phyloP scores from a whole-genome alignment of 2,113 vertebrate species.

The Seriola aureovittata region DNA sequence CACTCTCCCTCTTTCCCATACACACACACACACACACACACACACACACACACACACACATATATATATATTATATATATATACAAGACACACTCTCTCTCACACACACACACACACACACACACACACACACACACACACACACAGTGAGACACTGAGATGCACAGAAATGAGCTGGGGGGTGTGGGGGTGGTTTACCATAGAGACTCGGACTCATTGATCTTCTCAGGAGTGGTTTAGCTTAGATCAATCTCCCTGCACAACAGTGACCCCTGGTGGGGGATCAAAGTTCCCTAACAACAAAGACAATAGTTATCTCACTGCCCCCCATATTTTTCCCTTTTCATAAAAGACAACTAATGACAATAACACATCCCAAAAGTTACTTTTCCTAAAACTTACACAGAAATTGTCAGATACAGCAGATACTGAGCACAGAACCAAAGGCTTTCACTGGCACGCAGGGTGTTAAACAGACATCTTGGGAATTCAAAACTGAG shows the following conservation, averaged over 20 bases:
- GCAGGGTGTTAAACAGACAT: background rate
- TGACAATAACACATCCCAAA: background rate
- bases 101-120: constrained; percentile 16
- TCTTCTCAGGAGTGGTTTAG: constrained; percentile 58
- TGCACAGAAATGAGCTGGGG: constrained; percentile 37
- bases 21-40: constrained; percentile 5
- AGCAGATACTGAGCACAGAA: background rate
- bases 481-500: background rate
- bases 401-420: background rate
- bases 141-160: constrained; percentile 25
- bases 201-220: constrained; percentile 68
- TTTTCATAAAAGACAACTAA: constrained; percentile 4
- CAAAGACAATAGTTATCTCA: constrained; percentile 31
- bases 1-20: background rate
- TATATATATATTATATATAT: too few species aligned
- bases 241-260: constrained; percentile 72
- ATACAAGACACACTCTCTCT: background rate
- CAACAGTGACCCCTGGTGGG: constrained; percentile 85
- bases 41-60: background rate
- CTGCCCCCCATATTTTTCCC: background rate
- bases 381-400: background rate
- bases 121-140: constrained; percentile 8
- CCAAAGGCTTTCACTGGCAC: background rate
- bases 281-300: constrained; percentile 57
- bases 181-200: constrained; percentile 26